These are phyloP conservation scores for Tetragnatha montana DNA, from an alignment of 2,888 invertebrate genomes.

Conservation along the genomic window DNA sequence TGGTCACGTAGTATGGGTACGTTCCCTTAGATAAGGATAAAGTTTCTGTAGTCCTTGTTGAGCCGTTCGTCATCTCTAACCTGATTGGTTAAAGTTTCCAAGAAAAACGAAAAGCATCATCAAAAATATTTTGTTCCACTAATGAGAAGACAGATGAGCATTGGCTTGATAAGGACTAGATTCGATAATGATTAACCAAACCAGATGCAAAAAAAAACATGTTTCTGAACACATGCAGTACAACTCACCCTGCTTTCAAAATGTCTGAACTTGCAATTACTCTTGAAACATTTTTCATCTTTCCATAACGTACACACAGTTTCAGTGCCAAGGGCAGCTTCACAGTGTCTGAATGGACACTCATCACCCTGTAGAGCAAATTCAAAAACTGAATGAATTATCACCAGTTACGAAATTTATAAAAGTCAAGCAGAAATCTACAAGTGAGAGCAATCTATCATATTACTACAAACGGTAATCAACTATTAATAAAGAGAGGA, in stretches of 20 bases:
- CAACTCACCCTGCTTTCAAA: conserved; percentile 88
- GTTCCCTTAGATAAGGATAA: too few relatives aligned
- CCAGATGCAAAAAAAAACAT: neutral
- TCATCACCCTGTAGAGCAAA: conserved; percentile 81
- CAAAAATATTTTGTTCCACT: too few relatives aligned
- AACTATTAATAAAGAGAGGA: neutral
- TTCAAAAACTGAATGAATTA: neutral
- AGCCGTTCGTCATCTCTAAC: too few relatives aligned
- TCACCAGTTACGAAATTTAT: neutral
- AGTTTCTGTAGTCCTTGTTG: too few relatives aligned
- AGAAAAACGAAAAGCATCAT: too few relatives aligned
- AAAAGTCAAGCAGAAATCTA: neutral
- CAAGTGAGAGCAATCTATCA: neutral
- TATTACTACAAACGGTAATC: neutral
- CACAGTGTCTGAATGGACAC: conserved; percentile 90
- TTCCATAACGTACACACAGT: conserved; percentile 88
- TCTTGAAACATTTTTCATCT: conserved; percentile 86
- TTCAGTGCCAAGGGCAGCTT: conserved; percentile 88
- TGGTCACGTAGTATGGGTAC: too few relatives aligned
- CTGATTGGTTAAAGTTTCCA: too few relatives aligned
- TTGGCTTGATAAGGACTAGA: neutral
- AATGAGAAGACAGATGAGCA: too few relatives aligned
- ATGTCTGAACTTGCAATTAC: conserved; percentile 87
- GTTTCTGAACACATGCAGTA: neutral
- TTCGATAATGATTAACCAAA: neutral